These are phyloP conservation scores for Phalacrocorax aristotelis DNA, from an alignment of 2,113 vertebrate species.

Conservation along the genomic window DNA sequence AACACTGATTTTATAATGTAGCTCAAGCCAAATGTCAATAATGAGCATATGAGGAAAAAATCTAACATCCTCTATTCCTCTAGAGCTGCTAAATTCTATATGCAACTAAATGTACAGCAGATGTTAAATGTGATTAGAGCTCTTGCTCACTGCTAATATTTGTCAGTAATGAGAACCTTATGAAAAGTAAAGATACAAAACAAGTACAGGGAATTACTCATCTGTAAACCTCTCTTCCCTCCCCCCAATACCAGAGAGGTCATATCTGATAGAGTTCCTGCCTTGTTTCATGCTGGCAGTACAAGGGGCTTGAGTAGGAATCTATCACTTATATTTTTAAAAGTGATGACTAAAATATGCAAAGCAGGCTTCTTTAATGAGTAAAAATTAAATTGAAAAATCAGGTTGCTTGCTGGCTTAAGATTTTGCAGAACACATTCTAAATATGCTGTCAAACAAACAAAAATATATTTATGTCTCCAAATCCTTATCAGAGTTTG, in stretches of 20 bases:
- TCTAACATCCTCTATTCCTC: background rate
- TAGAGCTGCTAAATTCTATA: background rate
- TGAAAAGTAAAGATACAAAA: slow-evolving; percentile 15
- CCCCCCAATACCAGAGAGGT: background rate
- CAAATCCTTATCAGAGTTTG: background rate
- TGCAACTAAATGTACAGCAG: slow-evolving; percentile 13
- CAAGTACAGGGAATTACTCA: background rate
- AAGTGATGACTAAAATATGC: background rate
- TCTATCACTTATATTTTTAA: background rate
- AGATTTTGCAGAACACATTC: background rate
- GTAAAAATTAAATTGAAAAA: background rate
- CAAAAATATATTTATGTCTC: background rate
- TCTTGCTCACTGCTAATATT: background rate
- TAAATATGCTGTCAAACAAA: background rate
- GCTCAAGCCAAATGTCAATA: slow-evolving; percentile 34
- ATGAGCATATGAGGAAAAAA: background rate
- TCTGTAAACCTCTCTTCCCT: background rate
- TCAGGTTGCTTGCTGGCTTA: background rate
- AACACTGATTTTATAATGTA: slow-evolving; percentile 29
- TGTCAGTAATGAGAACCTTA: slow-evolving; percentile 1
- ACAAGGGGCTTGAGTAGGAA: accelerated
- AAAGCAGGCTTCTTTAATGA: background rate
- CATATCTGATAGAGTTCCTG: background rate
- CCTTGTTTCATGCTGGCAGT: background rate
- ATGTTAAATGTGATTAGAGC: slow-evolving; percentile 41